phyloP scores from a whole-genome alignment of 2,113 vertebrate species.

The Cochlearius cochlearius region DNA sequence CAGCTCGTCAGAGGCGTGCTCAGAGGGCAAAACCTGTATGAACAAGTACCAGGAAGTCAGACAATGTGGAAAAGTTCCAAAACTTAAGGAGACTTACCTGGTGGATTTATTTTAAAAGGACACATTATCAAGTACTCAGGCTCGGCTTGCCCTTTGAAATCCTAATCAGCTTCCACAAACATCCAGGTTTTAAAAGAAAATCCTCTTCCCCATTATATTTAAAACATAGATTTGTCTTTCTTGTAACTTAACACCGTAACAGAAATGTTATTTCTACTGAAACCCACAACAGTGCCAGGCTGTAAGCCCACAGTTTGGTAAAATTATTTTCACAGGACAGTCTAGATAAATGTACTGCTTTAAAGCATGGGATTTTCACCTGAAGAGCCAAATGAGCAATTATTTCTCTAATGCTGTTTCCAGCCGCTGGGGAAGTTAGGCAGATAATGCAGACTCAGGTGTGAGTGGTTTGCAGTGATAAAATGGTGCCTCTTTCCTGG shows the following conservation, averaged over 20 bases:
- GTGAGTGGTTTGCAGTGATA: background rate
- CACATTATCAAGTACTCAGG: background rate
- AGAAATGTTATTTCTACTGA: background rate
- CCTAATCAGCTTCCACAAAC: background rate
- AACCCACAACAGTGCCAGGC: background rate
- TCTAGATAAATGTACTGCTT: background rate
- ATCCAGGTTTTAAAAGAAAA: background rate
- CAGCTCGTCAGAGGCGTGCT: slow-evolving; percentile 6
- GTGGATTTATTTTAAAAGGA: slow-evolving; percentile 12
- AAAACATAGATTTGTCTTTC: background rate
- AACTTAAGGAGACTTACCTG: background rate
- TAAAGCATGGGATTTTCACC: background rate
- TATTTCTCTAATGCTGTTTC: background rate
- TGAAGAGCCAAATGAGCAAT: background rate
- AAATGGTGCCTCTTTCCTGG: background rate
- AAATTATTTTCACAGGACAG: background rate
- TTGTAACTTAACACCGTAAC: background rate
- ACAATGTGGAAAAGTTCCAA: background rate
- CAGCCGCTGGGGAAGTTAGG: background rate
- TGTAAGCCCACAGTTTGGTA: background rate
- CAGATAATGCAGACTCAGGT: background rate
- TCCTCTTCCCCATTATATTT: background rate
- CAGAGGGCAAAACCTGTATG: slow-evolving; percentile 12
- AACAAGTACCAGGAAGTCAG: slow-evolving; percentile 48
- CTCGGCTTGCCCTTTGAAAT: background rate